Evolutionary conservation across 2,888 invertebrate genomes (phyloP), one percentile per base, ranked within the genome.

Genomic region (Sisyra nigra): DNA sequence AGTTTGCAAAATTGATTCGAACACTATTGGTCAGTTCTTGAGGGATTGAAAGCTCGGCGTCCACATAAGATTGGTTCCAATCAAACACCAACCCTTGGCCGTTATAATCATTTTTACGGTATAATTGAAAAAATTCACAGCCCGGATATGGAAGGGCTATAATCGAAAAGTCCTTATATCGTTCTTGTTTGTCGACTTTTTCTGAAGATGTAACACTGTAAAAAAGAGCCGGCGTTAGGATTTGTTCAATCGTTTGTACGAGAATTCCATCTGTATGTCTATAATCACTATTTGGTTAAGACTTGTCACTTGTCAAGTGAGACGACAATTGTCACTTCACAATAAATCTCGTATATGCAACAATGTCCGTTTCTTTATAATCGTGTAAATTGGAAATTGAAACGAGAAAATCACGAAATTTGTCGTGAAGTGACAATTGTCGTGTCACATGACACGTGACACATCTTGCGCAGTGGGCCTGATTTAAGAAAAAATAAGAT

Each of bases 81-180:
- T 85, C 74, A 59, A 80, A 85, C 40, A 72, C 61, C 44, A 84
- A 66, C 44, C 69, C 72, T 54, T 74, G 71, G 9, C 76, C 79
- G 51, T 67, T 63, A 57, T 80, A 83, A 52, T 74, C 72, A 55
- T 76, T 75, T 54, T 80, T 78, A 50, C 79, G 71, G 62, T 78
- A 85, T 51, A 76, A 72, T 49, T 69, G 72, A 60, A 85, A 86
- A 61, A 84, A 84, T 61, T 85, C 85, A 68, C 84, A 85, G 48
- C 85, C 85, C 46, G 85, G 86, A 64, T 84, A 86, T 46, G 86
- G 85, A 55, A 84, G 65, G 50, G 78, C 74, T 48, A 81, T 62
- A 48, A 86, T 68, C 47, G 71, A 74, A 55, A 85, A 85, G 49
- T 79, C 74, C 37, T 70, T 66, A 58, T 85, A 86, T 49, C 81